phyloP scores from a whole-genome alignment of 2,797 vertebrate genomes.

The Alauda arvensis region DNA sequence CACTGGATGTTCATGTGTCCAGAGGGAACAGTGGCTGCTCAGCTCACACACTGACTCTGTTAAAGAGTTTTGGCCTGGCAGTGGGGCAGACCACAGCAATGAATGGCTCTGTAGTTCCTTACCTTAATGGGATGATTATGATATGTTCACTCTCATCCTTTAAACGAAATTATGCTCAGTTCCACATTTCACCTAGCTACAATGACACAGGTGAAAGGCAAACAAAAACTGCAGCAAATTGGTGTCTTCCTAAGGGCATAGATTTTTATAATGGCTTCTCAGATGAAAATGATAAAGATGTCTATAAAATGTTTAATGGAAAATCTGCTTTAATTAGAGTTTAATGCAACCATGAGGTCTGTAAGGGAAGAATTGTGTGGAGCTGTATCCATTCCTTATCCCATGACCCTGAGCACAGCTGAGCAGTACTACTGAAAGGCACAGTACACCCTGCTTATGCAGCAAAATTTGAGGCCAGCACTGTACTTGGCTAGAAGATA shows the following conservation, averaged over 20 bases:
- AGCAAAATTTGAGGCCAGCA: background rate
- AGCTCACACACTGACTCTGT: fast-evolving
- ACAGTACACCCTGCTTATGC: background rate
- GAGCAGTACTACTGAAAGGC: background rate
- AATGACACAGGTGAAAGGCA: background rate
- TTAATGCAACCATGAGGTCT: background rate
- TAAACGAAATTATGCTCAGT: background rate
- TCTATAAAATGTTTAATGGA: background rate
- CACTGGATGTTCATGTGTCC: background rate
- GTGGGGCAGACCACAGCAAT: background rate
- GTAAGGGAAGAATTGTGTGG: background rate
- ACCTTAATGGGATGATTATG: background rate
- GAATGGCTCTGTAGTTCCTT: background rate
- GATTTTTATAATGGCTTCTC: background rate
- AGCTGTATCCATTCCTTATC: background rate
- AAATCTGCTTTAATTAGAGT: background rate
- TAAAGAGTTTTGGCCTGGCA: background rate
- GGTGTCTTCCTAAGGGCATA: background rate
- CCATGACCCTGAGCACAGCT: background rate
- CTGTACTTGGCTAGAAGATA: background rate
- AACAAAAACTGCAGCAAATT: background rate
- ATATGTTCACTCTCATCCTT: background rate
- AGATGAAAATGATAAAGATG: background rate
- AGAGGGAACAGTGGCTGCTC: background rate
- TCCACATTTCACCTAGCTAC: background rate